phyloP scores from a whole-genome alignment of 2,113 vertebrate genomes.

The Galeopterus variegatus region DNA sequence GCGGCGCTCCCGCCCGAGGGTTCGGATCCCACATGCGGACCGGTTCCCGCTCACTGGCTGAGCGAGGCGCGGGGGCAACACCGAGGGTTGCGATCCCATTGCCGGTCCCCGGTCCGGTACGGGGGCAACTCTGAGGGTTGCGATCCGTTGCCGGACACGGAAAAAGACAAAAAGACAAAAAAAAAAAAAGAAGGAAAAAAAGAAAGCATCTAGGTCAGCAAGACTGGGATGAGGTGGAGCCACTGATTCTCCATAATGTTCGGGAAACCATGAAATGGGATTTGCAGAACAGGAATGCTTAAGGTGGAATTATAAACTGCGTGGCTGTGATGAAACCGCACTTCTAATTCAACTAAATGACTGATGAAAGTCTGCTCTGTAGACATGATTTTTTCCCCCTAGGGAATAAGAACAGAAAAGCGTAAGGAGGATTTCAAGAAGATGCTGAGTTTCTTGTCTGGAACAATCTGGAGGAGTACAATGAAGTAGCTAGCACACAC shows the following conservation, averaged over 20 bases:
- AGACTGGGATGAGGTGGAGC: background rate
- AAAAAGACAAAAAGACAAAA: no score
- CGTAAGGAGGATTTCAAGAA: background rate
- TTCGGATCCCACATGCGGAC: no score
- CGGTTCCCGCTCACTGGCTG: no score
- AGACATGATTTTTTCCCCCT: background rate
- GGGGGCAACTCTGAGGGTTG: no score
- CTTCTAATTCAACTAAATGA: background rate
- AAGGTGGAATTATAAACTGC: background rate
- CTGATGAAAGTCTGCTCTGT: background rate
- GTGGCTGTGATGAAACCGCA: background rate
- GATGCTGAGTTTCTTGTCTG: background rate
- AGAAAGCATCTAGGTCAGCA: background rate
- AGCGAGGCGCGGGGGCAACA: no score
- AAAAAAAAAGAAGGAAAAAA: no score
- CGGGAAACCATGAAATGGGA: background rate
- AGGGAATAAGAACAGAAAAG: background rate
- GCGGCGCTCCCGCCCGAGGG: no score
- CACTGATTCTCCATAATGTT: background rate
- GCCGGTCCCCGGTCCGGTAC: no score
- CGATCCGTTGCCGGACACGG: no score
- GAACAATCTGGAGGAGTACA: background rate
- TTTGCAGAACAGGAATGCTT: background rate
- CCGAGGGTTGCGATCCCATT: no score
- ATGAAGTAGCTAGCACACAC: background rate